These are phyloP conservation scores for Apistogramma diplotaenia DNA, from an alignment of 2,113 vertebrate genomes.

Conservation along the genomic window DNA sequence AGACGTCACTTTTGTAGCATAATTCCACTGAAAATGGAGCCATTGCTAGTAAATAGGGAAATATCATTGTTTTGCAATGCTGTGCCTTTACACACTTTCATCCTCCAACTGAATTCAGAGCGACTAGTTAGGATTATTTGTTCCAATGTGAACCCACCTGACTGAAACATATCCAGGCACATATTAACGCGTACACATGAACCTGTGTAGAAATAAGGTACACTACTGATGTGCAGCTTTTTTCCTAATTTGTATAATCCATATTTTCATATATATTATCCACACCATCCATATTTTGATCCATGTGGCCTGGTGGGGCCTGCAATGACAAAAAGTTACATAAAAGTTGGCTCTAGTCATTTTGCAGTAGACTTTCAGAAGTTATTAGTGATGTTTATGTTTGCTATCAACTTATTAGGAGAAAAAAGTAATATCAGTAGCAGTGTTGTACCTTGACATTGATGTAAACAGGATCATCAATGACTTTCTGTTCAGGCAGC, in stretches of 20 bases:
- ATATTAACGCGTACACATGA: not conserved
- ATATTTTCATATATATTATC: conserved; percentile 59
- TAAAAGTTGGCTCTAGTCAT: not conserved
- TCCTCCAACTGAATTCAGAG: not conserved
- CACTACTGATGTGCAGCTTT: not conserved
- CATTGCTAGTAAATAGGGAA: not conserved
- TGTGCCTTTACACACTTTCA: not conserved
- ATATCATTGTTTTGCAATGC: not conserved
- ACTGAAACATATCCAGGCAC: not conserved
- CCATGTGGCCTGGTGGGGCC: not conserved
- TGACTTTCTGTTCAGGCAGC: not conserved
- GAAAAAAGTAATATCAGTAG: not conserved
- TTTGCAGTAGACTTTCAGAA: not conserved
- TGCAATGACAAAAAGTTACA: conserved; percentile 39
- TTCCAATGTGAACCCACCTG: not conserved
- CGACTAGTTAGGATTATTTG: not conserved
- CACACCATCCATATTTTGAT: not conserved
- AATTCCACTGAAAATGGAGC: not conserved
- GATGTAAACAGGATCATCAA: conserved; percentile 56
- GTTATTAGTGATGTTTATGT: not conserved
- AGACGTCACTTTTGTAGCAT: not conserved
- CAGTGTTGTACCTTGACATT: conserved; percentile 48
- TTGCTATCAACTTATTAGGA: not conserved
- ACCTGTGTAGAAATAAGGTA: not conserved
- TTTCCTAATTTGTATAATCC: not conserved